A percentile compares a stretch with the other conserved stretches of the same genome.
Evolutionary conservation across 23 tunicate species (phyloP).

Genomic region (Trididemnum miniatum): DNA sequence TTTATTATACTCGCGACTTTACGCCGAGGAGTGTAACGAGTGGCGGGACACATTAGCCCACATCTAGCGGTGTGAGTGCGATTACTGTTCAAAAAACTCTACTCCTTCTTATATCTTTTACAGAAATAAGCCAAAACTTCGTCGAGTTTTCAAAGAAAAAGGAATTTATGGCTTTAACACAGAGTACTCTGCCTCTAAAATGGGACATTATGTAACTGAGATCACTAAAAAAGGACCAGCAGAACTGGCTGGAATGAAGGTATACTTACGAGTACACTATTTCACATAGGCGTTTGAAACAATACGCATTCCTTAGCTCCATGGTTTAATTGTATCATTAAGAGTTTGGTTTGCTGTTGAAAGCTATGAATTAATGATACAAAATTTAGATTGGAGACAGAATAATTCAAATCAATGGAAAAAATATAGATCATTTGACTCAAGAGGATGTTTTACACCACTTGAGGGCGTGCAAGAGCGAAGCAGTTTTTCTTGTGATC

Average conservation of each 20-base stretch:
- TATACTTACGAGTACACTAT: neutral
- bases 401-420: slow-evolving; percentile 86
- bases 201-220: slow-evolving; percentile 86
- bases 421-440: slow-evolving; percentile 53
- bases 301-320: too few species aligned
- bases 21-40: too few species aligned
- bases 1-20: too few species aligned
- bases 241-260: slow-evolving; percentile 71
- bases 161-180: slow-evolving; percentile 81
- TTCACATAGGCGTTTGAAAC: neutral
- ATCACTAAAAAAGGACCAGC: slow-evolving; percentile 84
- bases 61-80: too few species aligned
- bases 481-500: slow-evolving; percentile 87
- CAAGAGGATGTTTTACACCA: slow-evolving; percentile 55
- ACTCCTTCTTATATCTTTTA: too few species aligned
- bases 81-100: too few species aligned
- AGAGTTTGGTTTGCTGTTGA: too few species aligned
- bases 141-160: slow-evolving; percentile 84
- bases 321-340: too few species aligned
- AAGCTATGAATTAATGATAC: too few species aligned
- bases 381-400: slow-evolving; percentile 82
- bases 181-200: slow-evolving; percentile 55
- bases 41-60: too few species aligned
- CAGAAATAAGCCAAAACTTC: slow-evolving; percentile 95
- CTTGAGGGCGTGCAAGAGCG: slow-evolving; percentile 68